phyloP scores from a whole-genome alignment of 1,140 invertebrate genomes.

The Pollicipes pollicipes region DNA sequence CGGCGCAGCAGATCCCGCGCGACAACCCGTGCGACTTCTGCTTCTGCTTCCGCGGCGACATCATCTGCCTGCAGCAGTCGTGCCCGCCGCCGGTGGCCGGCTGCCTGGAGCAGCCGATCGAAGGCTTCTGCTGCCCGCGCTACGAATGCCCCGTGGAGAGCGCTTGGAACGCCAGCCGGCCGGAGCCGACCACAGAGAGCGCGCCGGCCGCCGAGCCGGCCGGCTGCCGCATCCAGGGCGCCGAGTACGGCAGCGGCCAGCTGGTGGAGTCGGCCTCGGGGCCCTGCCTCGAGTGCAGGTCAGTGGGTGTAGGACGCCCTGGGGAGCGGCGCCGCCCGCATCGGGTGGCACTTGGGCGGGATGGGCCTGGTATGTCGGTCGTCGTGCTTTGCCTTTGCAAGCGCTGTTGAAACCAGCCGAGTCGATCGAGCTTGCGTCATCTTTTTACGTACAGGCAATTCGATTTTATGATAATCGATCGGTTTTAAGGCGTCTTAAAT shows the following conservation, averaged over 20 bases:
- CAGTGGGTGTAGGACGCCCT: constrained; percentile 32
- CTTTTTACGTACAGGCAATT: background rate
- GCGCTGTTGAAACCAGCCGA: constrained; percentile 11
- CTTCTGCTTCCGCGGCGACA: constrained; percentile 90
- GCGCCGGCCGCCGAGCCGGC: constrained; percentile 11
- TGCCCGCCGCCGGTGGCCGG: constrained; percentile 80
- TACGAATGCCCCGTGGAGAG: constrained; percentile 73
- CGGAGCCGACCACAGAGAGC: constrained; percentile 33
- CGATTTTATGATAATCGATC: background rate
- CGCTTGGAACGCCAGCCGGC: constrained; percentile 54
- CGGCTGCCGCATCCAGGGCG: constrained; percentile 65
- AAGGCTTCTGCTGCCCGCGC: constrained; percentile 82
- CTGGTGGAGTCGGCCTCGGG: constrained; percentile 62
- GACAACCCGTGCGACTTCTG: constrained; percentile 90
- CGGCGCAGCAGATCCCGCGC: constrained; percentile 80
- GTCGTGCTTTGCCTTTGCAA: background rate
- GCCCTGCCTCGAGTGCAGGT: constrained; percentile 81
- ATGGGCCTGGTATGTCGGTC: background rate
- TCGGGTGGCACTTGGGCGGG: no score
- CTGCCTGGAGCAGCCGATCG: constrained; percentile 67
- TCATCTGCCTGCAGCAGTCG: constrained; percentile 84
- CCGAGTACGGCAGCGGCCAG: constrained; percentile 64
- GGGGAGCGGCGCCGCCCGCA: no score
- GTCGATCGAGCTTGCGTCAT: constrained; percentile 1
- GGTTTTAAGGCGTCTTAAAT: no score